Evolutionary conservation across 1,140 invertebrate genomes (phyloP).

Genomic region (Chymomyza costata): DNA sequence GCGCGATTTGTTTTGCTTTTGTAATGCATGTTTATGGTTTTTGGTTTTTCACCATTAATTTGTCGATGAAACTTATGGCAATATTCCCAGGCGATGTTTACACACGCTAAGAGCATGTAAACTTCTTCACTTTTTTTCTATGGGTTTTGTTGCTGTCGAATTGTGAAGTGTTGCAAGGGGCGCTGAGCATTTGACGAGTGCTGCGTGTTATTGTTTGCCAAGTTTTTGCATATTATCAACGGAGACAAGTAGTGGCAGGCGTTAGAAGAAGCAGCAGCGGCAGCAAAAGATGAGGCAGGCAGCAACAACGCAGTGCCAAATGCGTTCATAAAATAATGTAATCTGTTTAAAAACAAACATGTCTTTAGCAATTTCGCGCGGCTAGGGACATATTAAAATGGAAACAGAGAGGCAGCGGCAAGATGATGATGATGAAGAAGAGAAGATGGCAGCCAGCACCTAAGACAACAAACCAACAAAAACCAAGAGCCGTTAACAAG

Average conservation of each 20-base stretch:
- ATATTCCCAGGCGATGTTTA: slow-evolving; percentile 67
- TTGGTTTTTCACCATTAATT: slow-evolving; percentile 69
- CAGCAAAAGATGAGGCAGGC: not conserved
- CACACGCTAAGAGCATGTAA: slow-evolving; percentile 42
- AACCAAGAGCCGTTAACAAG: slow-evolving; percentile 63
- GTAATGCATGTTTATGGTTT: slow-evolving; percentile 69
- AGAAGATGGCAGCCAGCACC: slow-evolving; percentile 19
- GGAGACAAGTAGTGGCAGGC: slow-evolving; percentile 25
- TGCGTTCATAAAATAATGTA: slow-evolving; percentile 72
- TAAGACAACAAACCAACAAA: slow-evolving; percentile 49
- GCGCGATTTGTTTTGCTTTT: slow-evolving; percentile 62
- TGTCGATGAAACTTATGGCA: slow-evolving; percentile 71
- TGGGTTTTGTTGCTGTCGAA: no score
- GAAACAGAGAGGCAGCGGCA: no score
- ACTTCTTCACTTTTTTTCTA: no score
- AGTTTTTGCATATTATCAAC: slow-evolving; percentile 72
- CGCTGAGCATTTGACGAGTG: slow-evolving; percentile 61
- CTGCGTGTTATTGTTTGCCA: slow-evolving; percentile 68
- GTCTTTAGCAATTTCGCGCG: slow-evolving; percentile 68
- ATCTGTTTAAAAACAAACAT: slow-evolving; percentile 73
- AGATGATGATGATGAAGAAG: no score
- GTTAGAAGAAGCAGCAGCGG: no score
- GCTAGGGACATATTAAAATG: slow-evolving; percentile 70
- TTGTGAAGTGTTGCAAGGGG: no score
- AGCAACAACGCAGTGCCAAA: slow-evolving; percentile 24